Evolutionary conservation across 2,888 invertebrate species (phyloP), one percentile per base, ranked within the genome.

Genomic region (Habrosyne pyritoides): DNA sequence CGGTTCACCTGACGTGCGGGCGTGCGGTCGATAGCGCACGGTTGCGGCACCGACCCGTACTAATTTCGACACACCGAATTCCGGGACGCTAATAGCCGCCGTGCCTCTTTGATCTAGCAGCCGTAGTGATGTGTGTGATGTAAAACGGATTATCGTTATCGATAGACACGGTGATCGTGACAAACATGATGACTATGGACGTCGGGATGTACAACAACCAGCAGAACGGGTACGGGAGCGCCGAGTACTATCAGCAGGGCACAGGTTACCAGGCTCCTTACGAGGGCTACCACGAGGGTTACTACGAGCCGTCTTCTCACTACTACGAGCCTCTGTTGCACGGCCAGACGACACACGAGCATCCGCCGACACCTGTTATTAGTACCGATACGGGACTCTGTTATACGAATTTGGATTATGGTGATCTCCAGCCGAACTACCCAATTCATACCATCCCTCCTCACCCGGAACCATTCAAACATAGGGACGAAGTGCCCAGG

Each of bases 401-500:
- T 83, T 98, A 98, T 83, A 98, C 98, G 0, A 98, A 98, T 83
- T 88, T 98, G 71, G 98, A 98, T 84, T 97, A 97, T 74, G 94
- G 94, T 3, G 77, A 93, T 59, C 63, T 87, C 56, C 89, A 89
- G 71, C 84, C 92, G 28, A 85, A 86, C 59, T 93, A 93, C 57
- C 94, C 94, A 28, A 87, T 94, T 48, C 93, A 94, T 61, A 84
- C 93, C 6, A 73, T 94, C 47, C 93, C 93, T 48, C 93, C 94
- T 58, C 92, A 94, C 62, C 92, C 93, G 0, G 93, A 93, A 46
- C 87, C 80, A 65, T 84, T 87, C 55, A 92, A 94, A 56, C 89
- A 93, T 55, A 83, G 93, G 42, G 91, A 95, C 60, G 94, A 95
- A 10, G 87, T 93, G 24, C 94, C 94, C 52, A 93, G 94, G 53